Evolutionary conservation across 2,113 vertebrate genomes (phyloP), one percentile per base, ranked within the genome.

Genomic region (Tetrao urogallus): DNA sequence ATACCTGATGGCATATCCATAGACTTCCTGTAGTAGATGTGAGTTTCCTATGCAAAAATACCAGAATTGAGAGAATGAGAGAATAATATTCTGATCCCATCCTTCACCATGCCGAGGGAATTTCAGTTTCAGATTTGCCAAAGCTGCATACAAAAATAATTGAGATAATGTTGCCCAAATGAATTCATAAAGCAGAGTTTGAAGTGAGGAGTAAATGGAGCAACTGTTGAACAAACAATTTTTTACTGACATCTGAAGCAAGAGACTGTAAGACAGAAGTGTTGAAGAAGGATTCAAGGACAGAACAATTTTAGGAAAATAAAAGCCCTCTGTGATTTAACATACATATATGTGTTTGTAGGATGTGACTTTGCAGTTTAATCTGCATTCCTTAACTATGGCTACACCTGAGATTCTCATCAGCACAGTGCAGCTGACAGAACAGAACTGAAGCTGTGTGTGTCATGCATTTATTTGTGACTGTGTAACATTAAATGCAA

Each of bases 1-100:
- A 58, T 54, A 10, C 7, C 9, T 20, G 7, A 36, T 2, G 6
- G 5, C 2, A 5, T 32, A 50, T 12, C 13, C 27, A 18, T 4
- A 5, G 14, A 34, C 56, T 88, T 86, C 6, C 13, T 50, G 58
- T 45, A 48, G 45, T 82, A 75, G 11, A 69, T 4, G 22, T 57
- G 27, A 32, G 6, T 47, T 86, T 75, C 28, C 21, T 47, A 1
- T 36, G 3, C 63, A 69, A 71, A 81, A 47, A 15, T 10, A 75
- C 14, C 8, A 17, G 3, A 50, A 50, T 24, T 48, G 48, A 50
- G 48, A 24, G 48, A 15, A 48, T 13, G 36, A 63, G 12, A 73
- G 38, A 82, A 28, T 27, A 38, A 28, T 30, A 42, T 8, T 56
- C 40, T 57, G 45, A 89, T 32, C 6, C 4, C 1, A 3, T 58